Conservation (phyloP, 2,888 invertebrate genomes). For the Torymus aiolomorphi region DNA sequence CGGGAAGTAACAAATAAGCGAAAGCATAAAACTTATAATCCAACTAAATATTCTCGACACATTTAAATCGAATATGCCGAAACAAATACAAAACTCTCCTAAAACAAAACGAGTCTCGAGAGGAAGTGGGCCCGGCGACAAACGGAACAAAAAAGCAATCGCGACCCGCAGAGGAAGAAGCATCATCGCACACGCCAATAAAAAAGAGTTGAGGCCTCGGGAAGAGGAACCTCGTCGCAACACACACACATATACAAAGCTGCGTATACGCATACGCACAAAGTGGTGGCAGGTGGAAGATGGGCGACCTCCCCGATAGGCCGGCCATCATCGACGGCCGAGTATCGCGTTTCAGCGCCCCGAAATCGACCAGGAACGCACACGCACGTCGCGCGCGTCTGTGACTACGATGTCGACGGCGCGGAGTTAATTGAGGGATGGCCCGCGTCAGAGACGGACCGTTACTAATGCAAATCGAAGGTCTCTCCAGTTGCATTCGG, state of each 20-base stretch:
- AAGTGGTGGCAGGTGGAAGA: conserved; percentile 72
- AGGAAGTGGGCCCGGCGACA: too few relatives aligned
- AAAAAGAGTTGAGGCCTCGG: background rate
- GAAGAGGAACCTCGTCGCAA: conserved; percentile 34
- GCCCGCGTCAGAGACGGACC: conserved; percentile 13
- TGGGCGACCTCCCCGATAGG: conserved; percentile 69
- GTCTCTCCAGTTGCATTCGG: conserved; percentile 55
- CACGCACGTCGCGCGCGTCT: background rate
- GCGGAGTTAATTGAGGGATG: conserved; percentile 54
- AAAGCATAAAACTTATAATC: too few relatives aligned
- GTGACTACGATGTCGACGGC: conserved; percentile 38
- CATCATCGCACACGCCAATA: background rate
- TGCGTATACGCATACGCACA: conserved; percentile 19
- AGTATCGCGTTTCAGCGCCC: conserved; percentile 68
- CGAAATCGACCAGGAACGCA: conserved; percentile 27
- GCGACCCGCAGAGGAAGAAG: background rate
- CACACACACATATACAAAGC: background rate
- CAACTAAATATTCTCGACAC: too few relatives aligned
- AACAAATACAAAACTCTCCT: too few relatives aligned
- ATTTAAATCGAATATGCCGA: too few relatives aligned
- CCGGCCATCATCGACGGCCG: conserved; percentile 64
- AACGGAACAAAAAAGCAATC: background rate
- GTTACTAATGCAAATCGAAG: conserved; percentile 53
- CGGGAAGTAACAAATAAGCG: too few relatives aligned
- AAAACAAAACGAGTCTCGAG: too few relatives aligned